Conservation (phyloP, 2,113 vertebrate genomes). For the Anoura caudifer region DNA sequence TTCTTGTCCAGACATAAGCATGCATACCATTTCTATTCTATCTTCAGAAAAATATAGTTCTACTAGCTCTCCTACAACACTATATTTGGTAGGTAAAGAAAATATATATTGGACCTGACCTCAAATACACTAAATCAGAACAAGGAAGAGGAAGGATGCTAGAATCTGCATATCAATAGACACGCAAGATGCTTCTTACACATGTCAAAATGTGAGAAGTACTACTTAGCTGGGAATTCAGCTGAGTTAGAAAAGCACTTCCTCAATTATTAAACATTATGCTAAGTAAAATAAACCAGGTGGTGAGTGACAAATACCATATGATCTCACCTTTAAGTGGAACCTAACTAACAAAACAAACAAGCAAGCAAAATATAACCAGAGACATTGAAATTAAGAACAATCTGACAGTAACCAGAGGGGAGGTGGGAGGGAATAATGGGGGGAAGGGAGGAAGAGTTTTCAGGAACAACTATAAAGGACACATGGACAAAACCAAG, state of each 20-base stretch:
- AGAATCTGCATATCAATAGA: not conserved
- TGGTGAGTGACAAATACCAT: no score
- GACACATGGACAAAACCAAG: no score
- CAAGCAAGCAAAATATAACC: no score
- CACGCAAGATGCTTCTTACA: not conserved
- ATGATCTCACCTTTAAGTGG: no score
- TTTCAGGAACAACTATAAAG: no score
- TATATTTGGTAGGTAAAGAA: not conserved
- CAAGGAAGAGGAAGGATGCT: not conserved
- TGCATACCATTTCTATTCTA: not conserved
- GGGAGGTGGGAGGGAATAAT: no score
- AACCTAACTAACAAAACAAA: no score
- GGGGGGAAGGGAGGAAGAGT: no score
- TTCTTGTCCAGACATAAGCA: not conserved
- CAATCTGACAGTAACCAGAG: no score
- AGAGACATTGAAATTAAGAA: no score
- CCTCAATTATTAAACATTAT: not conserved
- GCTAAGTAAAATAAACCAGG: no score
- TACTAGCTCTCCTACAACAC: not conserved
- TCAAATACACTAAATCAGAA: not conserved
- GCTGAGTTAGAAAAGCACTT: not conserved
- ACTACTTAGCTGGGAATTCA: not conserved
- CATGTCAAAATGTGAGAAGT: not conserved
- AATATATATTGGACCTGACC: not conserved
- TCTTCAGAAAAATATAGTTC: not conserved